phyloP scores from a whole-genome alignment of 2,888 invertebrate species.

The Stenodema calcarata region DNA sequence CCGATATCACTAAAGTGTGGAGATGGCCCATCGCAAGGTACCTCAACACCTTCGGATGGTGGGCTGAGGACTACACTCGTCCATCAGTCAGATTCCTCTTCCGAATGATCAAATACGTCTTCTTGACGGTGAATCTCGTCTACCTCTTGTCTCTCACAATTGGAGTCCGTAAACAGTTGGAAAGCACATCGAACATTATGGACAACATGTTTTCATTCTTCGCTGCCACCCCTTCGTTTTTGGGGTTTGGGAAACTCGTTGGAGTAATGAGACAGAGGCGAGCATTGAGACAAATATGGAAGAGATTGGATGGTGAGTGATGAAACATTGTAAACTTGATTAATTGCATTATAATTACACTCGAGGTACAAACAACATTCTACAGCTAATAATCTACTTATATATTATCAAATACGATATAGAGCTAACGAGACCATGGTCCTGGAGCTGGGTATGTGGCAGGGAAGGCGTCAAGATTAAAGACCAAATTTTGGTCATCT shows the following conservation, averaged over 20 bases:
- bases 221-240: constrained; percentile 29
- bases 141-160: constrained; percentile 23
- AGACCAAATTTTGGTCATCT: too few species aligned
- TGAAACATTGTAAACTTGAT: too few species aligned
- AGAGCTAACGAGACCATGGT: too few species aligned
- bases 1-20: constrained; percentile 40
- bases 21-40: constrained; percentile 43
- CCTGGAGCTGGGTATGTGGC: too few species aligned
- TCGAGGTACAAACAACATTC: too few species aligned
- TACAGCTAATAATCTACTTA: too few species aligned
- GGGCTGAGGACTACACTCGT: constrained; percentile 47
- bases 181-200: constrained; percentile 36
- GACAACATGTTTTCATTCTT: constrained; percentile 49
- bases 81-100: neutral
- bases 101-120: neutral
- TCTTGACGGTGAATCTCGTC: constrained; percentile 7
- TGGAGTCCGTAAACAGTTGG: constrained; percentile 20
- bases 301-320: constrained; percentile 47
- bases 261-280: constrained; percentile 20
- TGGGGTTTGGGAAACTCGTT: constrained; percentile 43
- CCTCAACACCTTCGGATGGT: constrained; percentile 48
- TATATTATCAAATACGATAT: too few species aligned
- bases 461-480: too few species aligned
- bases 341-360: too few species aligned
- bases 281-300: constrained; percentile 23